A percentile compares a stretch with the other conserved stretches of the same genome.
Evolutionary conservation across 2,113 vertebrate species (phyloP).

Genomic region (Paratilapia polleni): DNA sequence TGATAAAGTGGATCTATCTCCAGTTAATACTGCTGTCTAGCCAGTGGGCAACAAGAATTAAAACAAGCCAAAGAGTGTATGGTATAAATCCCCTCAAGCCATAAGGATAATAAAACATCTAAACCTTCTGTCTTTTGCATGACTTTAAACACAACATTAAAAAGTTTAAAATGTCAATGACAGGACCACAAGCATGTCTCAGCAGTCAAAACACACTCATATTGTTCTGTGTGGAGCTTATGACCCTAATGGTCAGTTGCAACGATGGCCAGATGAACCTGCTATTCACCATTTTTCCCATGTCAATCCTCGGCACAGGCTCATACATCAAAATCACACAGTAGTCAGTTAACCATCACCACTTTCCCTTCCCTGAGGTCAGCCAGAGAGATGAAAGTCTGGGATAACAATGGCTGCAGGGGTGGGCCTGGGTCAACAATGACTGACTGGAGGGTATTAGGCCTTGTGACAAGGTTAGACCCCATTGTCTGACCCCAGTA

Average conservation of each 20-base stretch:
- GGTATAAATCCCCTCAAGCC: constrained; percentile 38
- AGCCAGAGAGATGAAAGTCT: constrained; percentile 39
- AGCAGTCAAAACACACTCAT: constrained; percentile 14
- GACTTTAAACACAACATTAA: constrained; percentile 32
- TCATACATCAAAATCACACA: constrained; percentile 63
- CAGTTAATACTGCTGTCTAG: constrained; percentile 72
- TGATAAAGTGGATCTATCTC: constrained; percentile 72
- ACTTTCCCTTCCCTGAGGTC: constrained; percentile 47
- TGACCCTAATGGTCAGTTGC: constrained; percentile 19
- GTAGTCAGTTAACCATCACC: constrained; percentile 39
- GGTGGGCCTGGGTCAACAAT: constrained; percentile 53
- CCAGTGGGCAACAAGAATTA: constrained; percentile 62
- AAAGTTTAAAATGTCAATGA: constrained; percentile 9
- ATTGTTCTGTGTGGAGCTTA: background rate
- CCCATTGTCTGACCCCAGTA: constrained; percentile 27
- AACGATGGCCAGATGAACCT: constrained; percentile 12
- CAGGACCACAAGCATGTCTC: background rate
- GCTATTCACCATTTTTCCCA: constrained; percentile 39
- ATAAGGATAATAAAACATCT: constrained; percentile 24
- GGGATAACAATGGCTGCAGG: constrained; percentile 56
- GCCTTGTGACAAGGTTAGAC: constrained; percentile 59
- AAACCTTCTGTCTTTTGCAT: constrained; percentile 10
- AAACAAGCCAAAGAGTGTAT: constrained; percentile 47
- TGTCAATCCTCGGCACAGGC: constrained; percentile 44
- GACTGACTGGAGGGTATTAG: constrained; percentile 65